phyloP scores from a whole-genome alignment of 2,113 vertebrate species.

The Tringa solitaria region DNA sequence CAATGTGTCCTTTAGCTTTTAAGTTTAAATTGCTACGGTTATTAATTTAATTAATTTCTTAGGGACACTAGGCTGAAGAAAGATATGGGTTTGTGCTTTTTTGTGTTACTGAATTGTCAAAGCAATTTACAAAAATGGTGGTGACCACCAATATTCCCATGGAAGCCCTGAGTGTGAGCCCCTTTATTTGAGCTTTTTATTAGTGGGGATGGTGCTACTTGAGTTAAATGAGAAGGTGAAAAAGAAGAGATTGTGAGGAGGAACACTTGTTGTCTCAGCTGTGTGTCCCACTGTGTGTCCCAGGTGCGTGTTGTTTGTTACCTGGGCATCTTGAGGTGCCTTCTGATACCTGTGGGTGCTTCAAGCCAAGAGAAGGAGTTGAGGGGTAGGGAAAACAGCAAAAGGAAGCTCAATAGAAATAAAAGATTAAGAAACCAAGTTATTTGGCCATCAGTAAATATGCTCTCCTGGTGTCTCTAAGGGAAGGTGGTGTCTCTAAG shows the following conservation, averaged over 20 bases:
- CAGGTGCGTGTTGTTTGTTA: background rate
- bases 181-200: background rate
- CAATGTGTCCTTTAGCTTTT: background rate
- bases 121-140: background rate
- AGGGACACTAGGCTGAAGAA: background rate
- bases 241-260: background rate
- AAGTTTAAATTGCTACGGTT: background rate
- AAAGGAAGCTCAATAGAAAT: background rate
- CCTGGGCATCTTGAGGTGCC: background rate
- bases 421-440: background rate
- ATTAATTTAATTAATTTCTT: background rate
- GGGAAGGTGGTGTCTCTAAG: background rate
- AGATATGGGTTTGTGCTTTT: background rate
- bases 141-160: background rate
- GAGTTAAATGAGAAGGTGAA: background rate
- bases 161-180: background rate
- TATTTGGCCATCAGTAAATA: background rate
- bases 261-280: background rate
- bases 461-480: background rate
- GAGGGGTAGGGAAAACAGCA: background rate
- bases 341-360: background rate
- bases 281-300: background rate
- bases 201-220: background rate
- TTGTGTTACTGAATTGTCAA: background rate
- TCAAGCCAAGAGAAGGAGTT: background rate